Conservation (phyloP, 2,888 invertebrate genomes). For the Cenopis cana region DNA sequence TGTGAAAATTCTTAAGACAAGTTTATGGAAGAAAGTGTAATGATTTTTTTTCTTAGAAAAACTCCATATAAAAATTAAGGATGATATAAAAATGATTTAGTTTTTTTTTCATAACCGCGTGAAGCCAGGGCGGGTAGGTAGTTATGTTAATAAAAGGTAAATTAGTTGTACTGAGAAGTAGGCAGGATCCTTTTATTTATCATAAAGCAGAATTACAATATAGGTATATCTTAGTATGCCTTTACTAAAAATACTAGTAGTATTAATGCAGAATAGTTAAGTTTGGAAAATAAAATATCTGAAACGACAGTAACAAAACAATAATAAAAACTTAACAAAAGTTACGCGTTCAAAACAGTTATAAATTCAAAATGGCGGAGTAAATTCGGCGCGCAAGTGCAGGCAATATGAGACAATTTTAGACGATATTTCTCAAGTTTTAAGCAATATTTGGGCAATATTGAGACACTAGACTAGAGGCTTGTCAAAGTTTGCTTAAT, state of each 20-base stretch:
- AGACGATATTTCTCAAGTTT: constrained; percentile 73
- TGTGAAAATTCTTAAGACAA: too few species aligned
- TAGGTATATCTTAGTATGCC: too few species aligned
- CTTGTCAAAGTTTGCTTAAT: constrained; percentile 41
- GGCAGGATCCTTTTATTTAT: background rate
- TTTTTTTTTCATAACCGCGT: too few species aligned
- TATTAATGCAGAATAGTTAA: background rate
- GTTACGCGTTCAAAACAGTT: constrained; percentile 21
- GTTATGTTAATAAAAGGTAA: too few species aligned
- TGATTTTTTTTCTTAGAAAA: too few species aligned
- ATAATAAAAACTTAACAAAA: background rate
- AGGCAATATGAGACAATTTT: constrained; percentile 75
- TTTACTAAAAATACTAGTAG: background rate
- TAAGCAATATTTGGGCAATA: constrained; percentile 62
- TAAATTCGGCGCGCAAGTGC: constrained; percentile 63
- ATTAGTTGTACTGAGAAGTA: background rate
- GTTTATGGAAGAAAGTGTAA: too few species aligned
- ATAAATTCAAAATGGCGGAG: constrained; percentile 54
- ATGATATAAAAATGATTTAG: too few species aligned
- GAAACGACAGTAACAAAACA: background rate
- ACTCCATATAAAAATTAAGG: too few species aligned
- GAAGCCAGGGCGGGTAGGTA: too few species aligned
- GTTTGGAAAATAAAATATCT: background rate
- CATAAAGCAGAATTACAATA: too few species aligned
- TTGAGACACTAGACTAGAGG: constrained; percentile 57